Evolutionary conservation across 1,140 invertebrate species (phyloP).

Genomic region (Achatina immaculata): DNA sequence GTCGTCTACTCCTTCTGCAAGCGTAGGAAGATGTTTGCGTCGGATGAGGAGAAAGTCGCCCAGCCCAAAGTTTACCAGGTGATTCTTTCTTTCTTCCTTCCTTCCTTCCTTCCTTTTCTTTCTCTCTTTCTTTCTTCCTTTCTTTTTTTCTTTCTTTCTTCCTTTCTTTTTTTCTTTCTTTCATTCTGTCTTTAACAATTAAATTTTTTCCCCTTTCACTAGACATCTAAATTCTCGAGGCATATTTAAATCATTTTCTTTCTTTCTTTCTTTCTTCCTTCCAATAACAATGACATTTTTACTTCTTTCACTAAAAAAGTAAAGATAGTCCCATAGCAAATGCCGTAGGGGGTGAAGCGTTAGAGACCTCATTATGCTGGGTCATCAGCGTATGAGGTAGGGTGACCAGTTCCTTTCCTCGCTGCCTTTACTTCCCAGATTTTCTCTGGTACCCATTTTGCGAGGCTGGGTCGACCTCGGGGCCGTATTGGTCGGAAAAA

Average conservation of each 20-base stretch:
- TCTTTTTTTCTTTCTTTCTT: neutral
- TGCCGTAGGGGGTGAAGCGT: too few species aligned
- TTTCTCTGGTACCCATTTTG: too few species aligned
- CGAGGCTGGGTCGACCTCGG: too few species aligned
- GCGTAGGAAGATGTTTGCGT: slow-evolving; percentile 31
- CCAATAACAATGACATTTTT: neutral
- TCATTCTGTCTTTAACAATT: neutral
- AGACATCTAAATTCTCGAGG: neutral
- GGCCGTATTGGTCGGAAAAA: too few species aligned
- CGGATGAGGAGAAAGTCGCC: neutral
- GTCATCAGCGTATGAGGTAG: too few species aligned
- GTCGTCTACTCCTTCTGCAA: slow-evolving; percentile 30
- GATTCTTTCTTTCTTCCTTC: neutral
- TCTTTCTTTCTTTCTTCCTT: slow-evolving; percentile 5
- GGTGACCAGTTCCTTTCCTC: too few species aligned
- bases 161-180: neutral
- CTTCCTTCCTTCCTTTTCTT: too few species aligned
- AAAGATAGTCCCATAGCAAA: too few species aligned
- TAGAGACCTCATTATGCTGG: too few species aligned
- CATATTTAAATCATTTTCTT: neutral
- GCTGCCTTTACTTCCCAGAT: too few species aligned
- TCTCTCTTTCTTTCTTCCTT: too few species aligned
- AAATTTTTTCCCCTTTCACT: neutral
- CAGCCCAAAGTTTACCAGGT: slow-evolving; percentile 31
- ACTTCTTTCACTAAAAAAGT: too few species aligned